phyloP scores from a whole-genome alignment of 2,888 invertebrate species.

The Xiphydria camelus region DNA sequence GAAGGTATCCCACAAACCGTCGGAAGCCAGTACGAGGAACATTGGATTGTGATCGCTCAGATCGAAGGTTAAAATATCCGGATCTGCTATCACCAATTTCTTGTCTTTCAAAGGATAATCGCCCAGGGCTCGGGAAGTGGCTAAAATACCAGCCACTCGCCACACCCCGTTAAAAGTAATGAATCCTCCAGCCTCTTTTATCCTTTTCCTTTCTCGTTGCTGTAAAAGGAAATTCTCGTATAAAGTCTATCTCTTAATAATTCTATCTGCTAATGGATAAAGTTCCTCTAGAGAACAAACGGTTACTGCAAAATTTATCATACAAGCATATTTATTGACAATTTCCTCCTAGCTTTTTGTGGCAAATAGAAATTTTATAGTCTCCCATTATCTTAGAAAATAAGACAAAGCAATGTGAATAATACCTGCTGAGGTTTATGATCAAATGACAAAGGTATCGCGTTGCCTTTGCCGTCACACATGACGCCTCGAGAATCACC shows the following conservation, averaged over 20 bases:
- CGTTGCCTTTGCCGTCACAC: slow-evolving; percentile 88
- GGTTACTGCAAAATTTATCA: no score
- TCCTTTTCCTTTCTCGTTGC: slow-evolving; percentile 87
- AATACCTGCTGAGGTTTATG: slow-evolving; percentile 95
- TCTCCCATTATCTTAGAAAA: no score
- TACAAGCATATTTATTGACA: background rate
- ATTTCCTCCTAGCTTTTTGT: background rate
- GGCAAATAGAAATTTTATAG: no score
- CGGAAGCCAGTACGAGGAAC: slow-evolving; percentile 91
- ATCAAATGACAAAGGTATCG: slow-evolving; percentile 91
- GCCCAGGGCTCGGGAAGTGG: slow-evolving; percentile 91
- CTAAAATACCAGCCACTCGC: slow-evolving; percentile 93
- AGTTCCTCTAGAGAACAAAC: no score
- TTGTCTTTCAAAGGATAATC: slow-evolving; percentile 95
- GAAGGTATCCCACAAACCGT: slow-evolving; percentile 97
- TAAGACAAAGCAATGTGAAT: no score
- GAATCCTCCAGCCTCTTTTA: slow-evolving; percentile 93
- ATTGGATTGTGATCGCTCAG: slow-evolving; percentile 82
- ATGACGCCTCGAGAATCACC: slow-evolving; percentile 96
- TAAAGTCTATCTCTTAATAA: no score
- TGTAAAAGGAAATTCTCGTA: no score
- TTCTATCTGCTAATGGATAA: no score
- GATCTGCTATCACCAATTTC: slow-evolving; percentile 92
- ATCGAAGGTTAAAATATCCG: slow-evolving; percentile 91
- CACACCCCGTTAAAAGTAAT: slow-evolving; percentile 95